Conservation (phyloP, 2,113 vertebrate species). For the Serilophus lunatus region DNA sequence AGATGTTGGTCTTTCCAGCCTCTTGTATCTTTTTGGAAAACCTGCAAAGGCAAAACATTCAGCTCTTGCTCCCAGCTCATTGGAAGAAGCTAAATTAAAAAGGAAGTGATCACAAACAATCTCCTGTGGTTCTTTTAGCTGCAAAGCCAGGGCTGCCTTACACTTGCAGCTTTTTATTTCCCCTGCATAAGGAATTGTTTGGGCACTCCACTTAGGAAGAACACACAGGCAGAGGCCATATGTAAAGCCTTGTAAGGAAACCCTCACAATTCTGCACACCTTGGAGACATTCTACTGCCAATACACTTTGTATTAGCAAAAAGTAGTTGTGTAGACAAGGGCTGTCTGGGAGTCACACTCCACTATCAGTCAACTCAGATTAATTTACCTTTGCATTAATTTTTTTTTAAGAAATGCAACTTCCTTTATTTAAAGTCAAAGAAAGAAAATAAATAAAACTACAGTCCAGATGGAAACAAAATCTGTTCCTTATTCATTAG, state of each 20-base stretch:
- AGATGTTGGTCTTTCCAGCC: background rate
- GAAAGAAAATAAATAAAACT: slow-evolving; percentile 38
- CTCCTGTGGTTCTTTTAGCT: background rate
- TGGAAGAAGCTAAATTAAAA: background rate
- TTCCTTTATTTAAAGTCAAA: slow-evolving; percentile 15
- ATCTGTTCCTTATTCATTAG: slow-evolving; percentile 27
- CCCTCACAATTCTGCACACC: background rate
- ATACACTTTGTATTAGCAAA: background rate
- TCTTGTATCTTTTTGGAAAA: background rate
- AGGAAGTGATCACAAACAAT: no score
- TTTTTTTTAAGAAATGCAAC: background rate
- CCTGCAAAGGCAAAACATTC: background rate
- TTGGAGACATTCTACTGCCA: background rate
- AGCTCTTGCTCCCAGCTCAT: background rate
- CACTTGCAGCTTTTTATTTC: background rate
- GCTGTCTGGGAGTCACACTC: background rate
- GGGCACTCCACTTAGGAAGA: background rate
- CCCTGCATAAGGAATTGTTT: background rate
- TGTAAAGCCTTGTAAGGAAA: background rate
- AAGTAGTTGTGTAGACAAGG: background rate
- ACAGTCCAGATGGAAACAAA: slow-evolving; percentile 55
- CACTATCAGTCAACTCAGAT: background rate
- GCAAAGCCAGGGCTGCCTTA: background rate
- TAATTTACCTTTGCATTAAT: background rate
- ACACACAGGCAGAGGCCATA: background rate